Percentiles rank a stretch among this genome's conserved stretches.
Conservation (phyloP, 2,888 invertebrate genomes). For the Halocaridina rubra region DNA sequence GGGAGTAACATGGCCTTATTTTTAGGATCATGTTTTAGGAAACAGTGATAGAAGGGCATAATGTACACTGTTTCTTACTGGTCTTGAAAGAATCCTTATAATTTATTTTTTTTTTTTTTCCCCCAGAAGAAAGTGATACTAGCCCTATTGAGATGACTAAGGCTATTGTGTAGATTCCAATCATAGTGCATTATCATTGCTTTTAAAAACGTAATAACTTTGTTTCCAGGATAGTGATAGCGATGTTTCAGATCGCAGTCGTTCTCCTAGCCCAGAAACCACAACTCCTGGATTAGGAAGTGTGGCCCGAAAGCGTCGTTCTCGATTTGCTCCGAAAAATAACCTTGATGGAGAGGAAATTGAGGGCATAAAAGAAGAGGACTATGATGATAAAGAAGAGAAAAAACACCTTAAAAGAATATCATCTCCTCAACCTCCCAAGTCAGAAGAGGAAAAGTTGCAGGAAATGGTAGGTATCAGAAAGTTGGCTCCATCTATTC, state of each 20-base stretch:
- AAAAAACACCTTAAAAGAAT: constrained; percentile 64
- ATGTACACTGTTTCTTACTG: too few species aligned
- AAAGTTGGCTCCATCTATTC: too few species aligned
- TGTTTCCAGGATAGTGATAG: constrained; percentile 68
- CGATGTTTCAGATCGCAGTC: constrained; percentile 64
- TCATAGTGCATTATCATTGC: too few species aligned
- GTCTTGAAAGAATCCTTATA: too few species aligned
- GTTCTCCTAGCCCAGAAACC: constrained; percentile 41
- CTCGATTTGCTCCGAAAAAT: constrained; percentile 41
- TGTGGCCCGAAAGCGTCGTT: constrained; percentile 31
- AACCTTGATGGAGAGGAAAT: not conserved
- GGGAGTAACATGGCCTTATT: too few species aligned
- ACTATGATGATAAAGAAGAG: constrained; percentile 63
- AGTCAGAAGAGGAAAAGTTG: constrained; percentile 67
- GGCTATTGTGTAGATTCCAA: too few species aligned
- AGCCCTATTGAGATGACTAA: too few species aligned
- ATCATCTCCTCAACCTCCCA: constrained; percentile 66
- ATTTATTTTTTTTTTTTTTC: too few species aligned
- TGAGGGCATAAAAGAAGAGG: constrained; percentile 63
- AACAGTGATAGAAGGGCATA: too few species aligned
- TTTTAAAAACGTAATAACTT: too few species aligned
- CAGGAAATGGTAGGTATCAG: constrained; percentile 60
- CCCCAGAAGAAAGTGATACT: too few species aligned
- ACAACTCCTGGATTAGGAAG: constrained; percentile 17
- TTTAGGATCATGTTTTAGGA: too few species aligned